These are phyloP conservation scores for Nemoura dubitans DNA, from an alignment of 2,888 invertebrate genomes.

Conservation along the genomic window DNA sequence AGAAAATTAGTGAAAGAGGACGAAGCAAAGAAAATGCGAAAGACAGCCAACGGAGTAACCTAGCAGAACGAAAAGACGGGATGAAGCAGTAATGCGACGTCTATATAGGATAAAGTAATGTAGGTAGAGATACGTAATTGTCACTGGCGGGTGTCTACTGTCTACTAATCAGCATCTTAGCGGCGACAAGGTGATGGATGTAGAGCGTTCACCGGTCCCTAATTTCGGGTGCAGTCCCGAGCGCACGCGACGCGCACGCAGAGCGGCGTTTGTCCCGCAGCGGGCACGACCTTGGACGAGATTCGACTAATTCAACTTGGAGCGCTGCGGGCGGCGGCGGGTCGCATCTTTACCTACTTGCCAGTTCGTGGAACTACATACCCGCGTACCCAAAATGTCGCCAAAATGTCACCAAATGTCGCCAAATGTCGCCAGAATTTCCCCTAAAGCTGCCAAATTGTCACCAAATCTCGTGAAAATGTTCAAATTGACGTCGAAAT, in stretches of 20 bases:
- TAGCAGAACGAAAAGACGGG: no score
- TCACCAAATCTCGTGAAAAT: no score
- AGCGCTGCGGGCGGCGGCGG: not conserved
- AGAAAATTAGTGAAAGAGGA: no score
- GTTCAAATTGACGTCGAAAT: no score
- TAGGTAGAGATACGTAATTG: not conserved
- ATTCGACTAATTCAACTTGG: not conserved
- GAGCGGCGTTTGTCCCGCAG: not conserved
- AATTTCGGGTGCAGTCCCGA: not conserved
- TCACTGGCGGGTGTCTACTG: not conserved
- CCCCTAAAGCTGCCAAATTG: no score
- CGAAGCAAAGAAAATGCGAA: no score
- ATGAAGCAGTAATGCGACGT: not conserved
- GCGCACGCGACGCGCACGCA: not conserved
- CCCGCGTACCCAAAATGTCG: not conserved
- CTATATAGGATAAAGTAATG: not conserved
- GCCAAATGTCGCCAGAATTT: no score
- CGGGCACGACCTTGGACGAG: not conserved
- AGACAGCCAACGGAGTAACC: no score
- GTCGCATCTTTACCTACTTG: not conserved
- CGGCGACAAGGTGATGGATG: not conserved
- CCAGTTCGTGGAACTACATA: not conserved
- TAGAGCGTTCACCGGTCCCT: not conserved
- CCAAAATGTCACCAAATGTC: no score
- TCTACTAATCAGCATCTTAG: not conserved